These are phyloP conservation scores for Cuculus canorus DNA, from an alignment of 2,797 vertebrate species.

Conservation along the genomic window DNA sequence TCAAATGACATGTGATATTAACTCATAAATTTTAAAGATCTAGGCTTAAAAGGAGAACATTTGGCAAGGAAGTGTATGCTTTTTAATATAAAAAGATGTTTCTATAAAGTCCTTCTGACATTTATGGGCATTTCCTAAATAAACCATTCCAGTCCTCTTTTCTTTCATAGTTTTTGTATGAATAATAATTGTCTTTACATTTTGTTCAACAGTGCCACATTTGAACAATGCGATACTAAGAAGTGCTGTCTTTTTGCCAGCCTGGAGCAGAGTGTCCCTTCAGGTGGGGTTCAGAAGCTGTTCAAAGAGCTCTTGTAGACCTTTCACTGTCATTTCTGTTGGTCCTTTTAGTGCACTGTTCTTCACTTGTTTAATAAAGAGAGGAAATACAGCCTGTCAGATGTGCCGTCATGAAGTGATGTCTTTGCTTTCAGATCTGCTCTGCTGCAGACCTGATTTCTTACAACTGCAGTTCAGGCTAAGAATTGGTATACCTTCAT, in stretches of 20 bases:
- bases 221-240: neutral
- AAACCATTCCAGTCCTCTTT: neutral
- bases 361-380: neutral
- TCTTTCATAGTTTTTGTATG: neutral
- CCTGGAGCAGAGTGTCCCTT: neutral
- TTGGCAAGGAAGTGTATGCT: neutral
- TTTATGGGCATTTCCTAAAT: neutral
- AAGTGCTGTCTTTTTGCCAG: neutral
- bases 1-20: neutral
- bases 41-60: neutral
- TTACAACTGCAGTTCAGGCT: neutral
- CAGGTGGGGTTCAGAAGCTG: neutral
- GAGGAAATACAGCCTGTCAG: neutral
- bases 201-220: neutral
- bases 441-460: neutral
- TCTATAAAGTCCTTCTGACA: neutral
- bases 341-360: neutral
- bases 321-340: neutral
- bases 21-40: neutral
- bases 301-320: neutral
- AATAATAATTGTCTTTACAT: neutral
- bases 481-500: neutral
- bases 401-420: neutral
- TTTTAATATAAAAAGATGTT: neutral
- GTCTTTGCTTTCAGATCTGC: neutral